Evolutionary conservation across 2,888 invertebrate genomes (phyloP).

Genomic region (Lomographa bimaculata): DNA sequence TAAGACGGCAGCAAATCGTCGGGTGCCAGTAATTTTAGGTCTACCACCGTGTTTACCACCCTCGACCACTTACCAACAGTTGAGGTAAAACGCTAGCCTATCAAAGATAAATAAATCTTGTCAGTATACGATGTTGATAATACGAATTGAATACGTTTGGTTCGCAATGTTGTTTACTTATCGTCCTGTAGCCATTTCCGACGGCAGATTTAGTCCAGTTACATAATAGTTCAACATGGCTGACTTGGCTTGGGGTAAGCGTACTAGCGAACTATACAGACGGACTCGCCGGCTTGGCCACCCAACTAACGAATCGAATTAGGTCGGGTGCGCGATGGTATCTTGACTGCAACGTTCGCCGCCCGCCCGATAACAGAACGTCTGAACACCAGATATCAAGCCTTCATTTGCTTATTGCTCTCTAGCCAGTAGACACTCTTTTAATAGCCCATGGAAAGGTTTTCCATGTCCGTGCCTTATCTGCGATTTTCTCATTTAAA

Average conservation of each 20-base stretch:
- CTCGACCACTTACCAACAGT: too few relatives aligned
- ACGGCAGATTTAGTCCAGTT: conserved; percentile 13
- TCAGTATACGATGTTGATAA: too few relatives aligned
- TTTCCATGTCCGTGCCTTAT: conserved; percentile 66
- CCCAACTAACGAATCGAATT: conserved; percentile 65
- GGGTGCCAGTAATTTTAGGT: too few relatives aligned
- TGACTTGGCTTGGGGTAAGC: conserved; percentile 35
- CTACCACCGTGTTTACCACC: too few relatives aligned
- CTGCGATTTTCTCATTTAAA: conserved; percentile 52
- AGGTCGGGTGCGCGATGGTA: conserved; percentile 71
- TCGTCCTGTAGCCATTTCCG: conserved; percentile 1
- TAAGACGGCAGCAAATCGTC: too few relatives aligned
- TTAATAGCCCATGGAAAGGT: conserved; percentile 57
- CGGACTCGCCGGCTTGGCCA: conserved; percentile 35
- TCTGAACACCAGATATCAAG: conserved; percentile 58
- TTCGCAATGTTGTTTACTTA: conserved; percentile 20
- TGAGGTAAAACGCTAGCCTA: too few relatives aligned
- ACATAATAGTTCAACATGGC: conserved; percentile 26
- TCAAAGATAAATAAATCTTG: too few relatives aligned
- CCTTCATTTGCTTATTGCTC: conserved; percentile 72
- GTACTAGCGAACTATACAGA: conserved; percentile 25
- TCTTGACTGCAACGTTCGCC: conserved; percentile 59
- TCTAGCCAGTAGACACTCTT: conserved; percentile 55
- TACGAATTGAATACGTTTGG: too few relatives aligned
- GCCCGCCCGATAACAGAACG: conserved; percentile 36